Conservation (phyloP, 1,140 invertebrate species). For the Ceratosolen solmsi region DNA sequence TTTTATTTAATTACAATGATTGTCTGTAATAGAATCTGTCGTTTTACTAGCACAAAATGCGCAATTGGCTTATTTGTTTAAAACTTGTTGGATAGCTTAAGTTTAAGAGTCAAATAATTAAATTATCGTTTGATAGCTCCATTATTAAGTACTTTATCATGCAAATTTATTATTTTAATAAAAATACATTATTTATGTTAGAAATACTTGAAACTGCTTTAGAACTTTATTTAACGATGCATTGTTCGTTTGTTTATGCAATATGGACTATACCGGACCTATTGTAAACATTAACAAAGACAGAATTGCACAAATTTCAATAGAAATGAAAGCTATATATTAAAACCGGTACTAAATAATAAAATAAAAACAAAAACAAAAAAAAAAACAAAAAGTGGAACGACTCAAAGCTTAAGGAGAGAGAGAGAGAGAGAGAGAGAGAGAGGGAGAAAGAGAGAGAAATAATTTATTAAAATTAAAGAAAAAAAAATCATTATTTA, state of each 20-base stretch:
- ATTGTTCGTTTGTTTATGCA: conserved; percentile 35
- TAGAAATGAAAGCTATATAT: background rate
- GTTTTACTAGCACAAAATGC: background rate
- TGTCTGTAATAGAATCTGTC: background rate
- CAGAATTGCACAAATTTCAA: background rate
- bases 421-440: too few species aligned
- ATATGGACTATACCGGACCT: background rate
- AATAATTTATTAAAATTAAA: too few species aligned
- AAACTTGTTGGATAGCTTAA: background rate
- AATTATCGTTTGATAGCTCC: background rate
- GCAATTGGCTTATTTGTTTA: too few species aligned
- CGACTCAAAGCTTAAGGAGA: too few species aligned
- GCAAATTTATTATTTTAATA: background rate
- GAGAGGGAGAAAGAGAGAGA: too few species aligned
- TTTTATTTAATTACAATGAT: background rate
- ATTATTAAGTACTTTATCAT: background rate
- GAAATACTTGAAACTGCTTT: background rate
- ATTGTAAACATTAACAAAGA: too few species aligned
- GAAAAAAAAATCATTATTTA: background rate
- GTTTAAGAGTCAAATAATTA: background rate
- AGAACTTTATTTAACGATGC: background rate
- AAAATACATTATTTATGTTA: background rate
- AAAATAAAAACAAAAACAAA: too few species aligned
- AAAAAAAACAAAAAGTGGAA: too few species aligned
- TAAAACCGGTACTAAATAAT: background rate